phyloP scores from a whole-genome alignment of 1,140 invertebrate species.

The Aphelenchoides besseyi region DNA sequence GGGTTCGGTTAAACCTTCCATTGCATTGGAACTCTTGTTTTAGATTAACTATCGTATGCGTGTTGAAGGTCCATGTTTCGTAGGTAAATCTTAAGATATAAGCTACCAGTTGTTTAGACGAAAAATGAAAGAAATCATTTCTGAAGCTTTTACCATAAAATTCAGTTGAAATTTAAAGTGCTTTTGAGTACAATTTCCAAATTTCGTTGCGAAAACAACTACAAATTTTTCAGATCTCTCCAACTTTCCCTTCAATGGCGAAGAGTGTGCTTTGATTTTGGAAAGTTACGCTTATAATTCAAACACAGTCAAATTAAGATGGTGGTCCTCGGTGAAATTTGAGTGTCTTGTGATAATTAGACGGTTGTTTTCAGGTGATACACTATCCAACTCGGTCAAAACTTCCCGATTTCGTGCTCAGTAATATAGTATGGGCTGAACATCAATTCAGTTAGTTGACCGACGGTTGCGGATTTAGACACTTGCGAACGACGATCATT shows the following conservation, averaged over 20 bases:
- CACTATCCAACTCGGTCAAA: slow-evolving; percentile 57
- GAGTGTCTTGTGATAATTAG: slow-evolving; percentile 35
- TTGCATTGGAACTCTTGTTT: slow-evolving; percentile 20
- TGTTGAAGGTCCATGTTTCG: slow-evolving; percentile 40
- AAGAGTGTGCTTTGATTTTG: slow-evolving; percentile 49
- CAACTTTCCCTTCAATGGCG: slow-evolving; percentile 50
- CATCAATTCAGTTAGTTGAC: slow-evolving; percentile 60
- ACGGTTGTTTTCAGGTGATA: slow-evolving; percentile 40
- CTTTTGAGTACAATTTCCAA: not conserved
- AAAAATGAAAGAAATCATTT: not conserved
- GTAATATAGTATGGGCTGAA: slow-evolving; percentile 57
- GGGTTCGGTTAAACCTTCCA: slow-evolving; percentile 19
- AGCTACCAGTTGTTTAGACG: slow-evolving; percentile 9
- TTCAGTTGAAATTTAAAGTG: slow-evolving; percentile 44
- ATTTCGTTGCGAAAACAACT: slow-evolving; percentile 32
- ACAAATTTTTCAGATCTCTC: slow-evolving; percentile 37
- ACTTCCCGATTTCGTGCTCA: slow-evolving; percentile 59
- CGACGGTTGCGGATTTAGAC: slow-evolving; percentile 44
- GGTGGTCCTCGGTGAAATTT: slow-evolving; percentile 62
- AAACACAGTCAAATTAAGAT: slow-evolving; percentile 57
- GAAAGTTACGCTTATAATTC: slow-evolving; percentile 61
- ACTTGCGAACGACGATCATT: no score
- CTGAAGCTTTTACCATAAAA: slow-evolving; percentile 10
- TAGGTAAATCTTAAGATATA: no score
- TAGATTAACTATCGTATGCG: slow-evolving; percentile 45